Evolutionary conservation across 2,888 invertebrate genomes (phyloP).

Genomic region (Polylopha cassiicola): DNA sequence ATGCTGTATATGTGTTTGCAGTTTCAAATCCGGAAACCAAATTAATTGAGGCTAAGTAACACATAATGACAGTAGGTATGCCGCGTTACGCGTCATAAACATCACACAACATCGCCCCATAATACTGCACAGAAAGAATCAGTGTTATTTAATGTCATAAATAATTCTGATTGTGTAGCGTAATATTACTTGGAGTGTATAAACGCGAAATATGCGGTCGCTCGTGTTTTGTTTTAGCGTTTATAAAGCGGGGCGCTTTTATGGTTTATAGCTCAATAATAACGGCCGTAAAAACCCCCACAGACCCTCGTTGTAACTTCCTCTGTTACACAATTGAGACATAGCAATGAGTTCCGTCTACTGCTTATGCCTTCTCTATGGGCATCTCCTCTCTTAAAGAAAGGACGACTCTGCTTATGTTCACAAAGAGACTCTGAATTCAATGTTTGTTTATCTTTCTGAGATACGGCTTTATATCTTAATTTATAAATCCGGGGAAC

Average conservation of each 20-base stretch:
- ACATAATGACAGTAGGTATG: not conserved
- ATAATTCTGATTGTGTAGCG: conserved; percentile 36
- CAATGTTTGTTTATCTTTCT: no score
- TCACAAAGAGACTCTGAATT: no score
- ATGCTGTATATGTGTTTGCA: no score
- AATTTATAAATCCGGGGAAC: no score
- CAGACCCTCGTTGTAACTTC: conserved; percentile 51
- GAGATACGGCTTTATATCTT: no score
- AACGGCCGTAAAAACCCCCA: conserved; percentile 60
- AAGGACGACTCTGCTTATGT: conserved; percentile 11
- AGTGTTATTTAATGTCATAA: conserved; percentile 18
- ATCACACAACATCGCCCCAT: not conserved
- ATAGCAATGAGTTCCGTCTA: conserved; percentile 47
- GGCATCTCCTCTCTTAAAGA: conserved; percentile 33
- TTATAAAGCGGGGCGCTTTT: conserved; percentile 61
- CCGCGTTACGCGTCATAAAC: no score
- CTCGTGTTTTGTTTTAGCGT: conserved; percentile 60
- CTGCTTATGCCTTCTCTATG: conserved; percentile 47
- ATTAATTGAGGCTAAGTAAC: no score
- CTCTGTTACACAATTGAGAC: conserved; percentile 59
- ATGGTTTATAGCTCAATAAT: conserved; percentile 71
- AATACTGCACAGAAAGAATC: conserved; percentile 9
- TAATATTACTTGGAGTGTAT: conserved; percentile 40
- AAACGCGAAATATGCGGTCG: conserved; percentile 59
- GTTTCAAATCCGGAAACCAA: no score